Percentiles rank a stretch among this genome's conserved stretches.
Evolutionary conservation across 2,797 vertebrate species (phyloP).

Genomic region (Rachycentron canadum): DNA sequence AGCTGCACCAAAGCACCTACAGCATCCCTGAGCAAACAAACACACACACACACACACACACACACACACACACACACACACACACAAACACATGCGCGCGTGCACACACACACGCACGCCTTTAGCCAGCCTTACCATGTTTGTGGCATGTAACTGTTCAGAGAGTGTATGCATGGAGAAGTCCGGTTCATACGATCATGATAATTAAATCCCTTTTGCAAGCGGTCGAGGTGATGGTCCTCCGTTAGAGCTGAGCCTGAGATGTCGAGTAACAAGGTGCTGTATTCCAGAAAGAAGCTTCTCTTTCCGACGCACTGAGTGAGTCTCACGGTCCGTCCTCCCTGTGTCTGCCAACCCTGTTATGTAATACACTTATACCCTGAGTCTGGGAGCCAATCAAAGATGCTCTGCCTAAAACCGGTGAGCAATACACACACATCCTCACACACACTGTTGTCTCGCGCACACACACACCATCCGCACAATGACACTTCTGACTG

Average conservation of each 20-base stretch:
- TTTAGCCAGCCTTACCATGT: slow-evolving; percentile 81
- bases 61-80: slow-evolving; percentile 16
- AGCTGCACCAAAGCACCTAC: slow-evolving; percentile 78
- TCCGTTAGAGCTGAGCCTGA: slow-evolving; percentile 44
- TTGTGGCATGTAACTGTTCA: slow-evolving; percentile 81
- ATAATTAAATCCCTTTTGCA: slow-evolving; percentile 72
- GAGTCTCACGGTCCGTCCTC: slow-evolving; percentile 80
- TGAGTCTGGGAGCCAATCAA: slow-evolving; percentile 85
- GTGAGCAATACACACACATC: slow-evolving; percentile 70
- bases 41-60: slow-evolving; percentile 41
- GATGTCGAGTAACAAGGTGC: slow-evolving; percentile 68
- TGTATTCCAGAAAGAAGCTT: slow-evolving; percentile 79
- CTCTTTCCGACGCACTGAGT: slow-evolving; percentile 78
- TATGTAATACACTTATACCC: slow-evolving; percentile 87
- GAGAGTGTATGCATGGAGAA: slow-evolving; percentile 84
- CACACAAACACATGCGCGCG: slow-evolving; percentile 34
- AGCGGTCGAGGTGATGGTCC: slow-evolving; percentile 43
- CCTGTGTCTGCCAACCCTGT: slow-evolving; percentile 84
- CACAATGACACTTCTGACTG: slow-evolving; percentile 76
- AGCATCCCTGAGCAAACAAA: slow-evolving; percentile 61
- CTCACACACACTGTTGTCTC: slow-evolving; percentile 55
- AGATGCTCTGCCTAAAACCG: slow-evolving; percentile 79
- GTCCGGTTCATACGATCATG: slow-evolving; percentile 79
- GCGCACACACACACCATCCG: slow-evolving; percentile 48
- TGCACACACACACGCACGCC: slow-evolving; percentile 26